Evolutionary conservation across 2,888 invertebrate genomes (phyloP), one percentile per base, ranked within the genome.

Genomic region (Acheta domesticus): DNA sequence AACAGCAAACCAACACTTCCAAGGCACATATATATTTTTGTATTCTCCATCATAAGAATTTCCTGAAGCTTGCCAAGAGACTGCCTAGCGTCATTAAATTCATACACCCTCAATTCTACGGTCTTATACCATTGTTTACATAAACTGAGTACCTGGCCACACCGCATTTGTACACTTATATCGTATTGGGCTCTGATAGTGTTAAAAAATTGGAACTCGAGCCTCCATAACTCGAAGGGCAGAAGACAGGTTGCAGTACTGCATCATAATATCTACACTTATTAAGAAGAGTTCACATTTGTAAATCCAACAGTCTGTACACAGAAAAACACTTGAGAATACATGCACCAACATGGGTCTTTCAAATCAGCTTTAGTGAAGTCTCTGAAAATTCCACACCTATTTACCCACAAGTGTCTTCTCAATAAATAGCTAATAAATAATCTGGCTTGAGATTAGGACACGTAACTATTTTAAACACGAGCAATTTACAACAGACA

Each of bases 141-240:
- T n/a, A 49, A 16, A 14, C n/a, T 49, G 79, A 79, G 79, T 77
- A 79, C 79, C 74, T 79, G 84, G 84, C 83, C 84, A 84, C 84
- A 82, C 82, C 83, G 82, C 82, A 77, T 84, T 84, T 84, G 83
- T 84, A 84, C 83, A 83, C 83, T 83, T 80, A 83, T 83, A 84
- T 84, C 83, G 81, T 83, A 83, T 84, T 82, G 83, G 84, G 83
- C 83, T 84, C 84, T 84, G 83, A 83, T 83, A 81, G 36, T 76
- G 79, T 50, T 76, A 62, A 23, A 77, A 77, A 74, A n/a, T 48
- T 62, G 62, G 62, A 62, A 62, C n/a, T 62, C 62, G n/a, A n/a
- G 62, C 62, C 62, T 62, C 62, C 62, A 62, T n/a, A 62, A 62
- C n/a, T 62, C 62, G 62, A 62, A 62, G 62, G 62, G n/a, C 62